phyloP scores from a whole-genome alignment of 2,888 invertebrate genomes.

The Patella caerulea region DNA sequence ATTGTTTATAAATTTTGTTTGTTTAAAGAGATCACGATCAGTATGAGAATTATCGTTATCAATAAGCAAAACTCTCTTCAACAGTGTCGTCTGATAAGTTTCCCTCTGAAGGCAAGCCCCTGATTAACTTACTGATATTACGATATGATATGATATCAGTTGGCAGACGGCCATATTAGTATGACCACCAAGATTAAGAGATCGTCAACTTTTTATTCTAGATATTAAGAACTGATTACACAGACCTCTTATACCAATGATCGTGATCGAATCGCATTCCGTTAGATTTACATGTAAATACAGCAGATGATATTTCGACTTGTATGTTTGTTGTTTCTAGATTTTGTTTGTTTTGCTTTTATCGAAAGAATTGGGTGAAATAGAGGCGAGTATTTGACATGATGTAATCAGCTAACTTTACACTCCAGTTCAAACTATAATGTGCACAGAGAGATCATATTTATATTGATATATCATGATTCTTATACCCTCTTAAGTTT shows the following conservation, averaged over 20 bases:
- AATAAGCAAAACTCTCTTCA: too few relatives aligned
- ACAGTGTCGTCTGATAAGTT: too few relatives aligned
- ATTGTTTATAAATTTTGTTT: too few relatives aligned
- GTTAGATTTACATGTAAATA: constrained; percentile 8
- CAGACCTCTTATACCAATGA: neutral
- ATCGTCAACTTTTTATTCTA: neutral
- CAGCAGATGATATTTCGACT: neutral
- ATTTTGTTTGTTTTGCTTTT: constrained; percentile 10
- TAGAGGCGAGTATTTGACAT: constrained; percentile 9
- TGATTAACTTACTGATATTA: constrained; percentile 7
- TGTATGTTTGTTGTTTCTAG: neutral
- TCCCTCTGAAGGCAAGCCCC: neutral
- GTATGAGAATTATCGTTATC: too few relatives aligned
- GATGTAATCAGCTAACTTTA: constrained; percentile 9
- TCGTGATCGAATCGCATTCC: constrained; percentile 5
- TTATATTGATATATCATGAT: too few relatives aligned
- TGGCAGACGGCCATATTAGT: neutral
- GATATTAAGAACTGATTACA: neutral
- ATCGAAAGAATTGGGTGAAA: constrained; percentile 5
- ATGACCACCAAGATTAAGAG: constrained; percentile 3
- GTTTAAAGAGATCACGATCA: too few relatives aligned
- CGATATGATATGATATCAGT: constrained; percentile 3
- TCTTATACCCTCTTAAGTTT: too few relatives aligned
- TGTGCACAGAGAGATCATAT: neutral
- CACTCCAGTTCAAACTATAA: constrained; percentile 1